Conservation (phyloP, 2,113 vertebrate species). For the Pardalotus punctatus region DNA sequence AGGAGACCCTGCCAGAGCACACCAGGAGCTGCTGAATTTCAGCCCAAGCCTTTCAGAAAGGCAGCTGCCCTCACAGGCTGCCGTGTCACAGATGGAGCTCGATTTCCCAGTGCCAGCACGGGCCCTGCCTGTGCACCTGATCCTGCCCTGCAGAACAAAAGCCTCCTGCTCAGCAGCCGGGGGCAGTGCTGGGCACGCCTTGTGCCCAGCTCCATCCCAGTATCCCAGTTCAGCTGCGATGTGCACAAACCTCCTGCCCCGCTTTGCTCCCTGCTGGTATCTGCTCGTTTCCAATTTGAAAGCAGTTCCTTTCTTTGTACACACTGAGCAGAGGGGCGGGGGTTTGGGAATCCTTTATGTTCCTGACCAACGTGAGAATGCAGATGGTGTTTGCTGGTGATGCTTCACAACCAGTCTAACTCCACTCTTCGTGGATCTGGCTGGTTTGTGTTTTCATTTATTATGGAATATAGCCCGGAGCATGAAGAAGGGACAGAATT, state of each 20-base stretch:
- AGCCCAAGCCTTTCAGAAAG: not conserved
- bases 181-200: not conserved
- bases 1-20: not conserved
- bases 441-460: not conserved
- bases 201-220: not conserved
- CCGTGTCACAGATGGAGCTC: not conserved
- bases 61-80: not conserved
- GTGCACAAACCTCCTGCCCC: not conserved
- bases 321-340: not conserved
- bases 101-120: not conserved
- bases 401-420: not conserved
- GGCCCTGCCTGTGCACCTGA: constrained; percentile 31
- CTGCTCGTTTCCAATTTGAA: not conserved
- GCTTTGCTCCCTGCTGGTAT: not conserved
- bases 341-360: not conserved
- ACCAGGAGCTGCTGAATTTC: not conserved
- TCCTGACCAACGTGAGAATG: not conserved
- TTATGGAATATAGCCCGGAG: not conserved
- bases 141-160: constrained; percentile 19
- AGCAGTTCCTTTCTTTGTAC: not conserved
- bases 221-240: not conserved
- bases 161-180: not conserved
- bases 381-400: not conserved
- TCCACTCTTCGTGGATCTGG: not conserved
- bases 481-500: not conserved